Base-by-base conservation (phyloP, 2,113 vertebrate genomes). In the Chloropsis hardwickii region DNA sequence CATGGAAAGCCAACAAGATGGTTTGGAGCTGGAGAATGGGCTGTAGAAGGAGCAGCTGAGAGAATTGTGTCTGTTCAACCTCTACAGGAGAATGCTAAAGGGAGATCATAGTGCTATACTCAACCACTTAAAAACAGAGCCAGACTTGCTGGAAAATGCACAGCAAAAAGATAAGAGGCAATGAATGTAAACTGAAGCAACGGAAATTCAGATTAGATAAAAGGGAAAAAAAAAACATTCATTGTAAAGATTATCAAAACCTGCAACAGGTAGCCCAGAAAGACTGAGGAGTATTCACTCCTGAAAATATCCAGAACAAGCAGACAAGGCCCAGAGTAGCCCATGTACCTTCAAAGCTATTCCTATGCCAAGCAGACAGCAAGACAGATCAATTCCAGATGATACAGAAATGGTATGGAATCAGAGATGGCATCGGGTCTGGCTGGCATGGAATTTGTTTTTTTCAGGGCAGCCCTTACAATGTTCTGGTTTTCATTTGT, bases 321-420 rank as follows among this genome's bases (percentile, higher is more conserved):
- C 2, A 18, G 39, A 48, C 39, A 76, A 70, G 35, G 48, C 29
- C 35, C 61, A 66, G 51, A 76, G 27, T 10, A 92, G 14, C 15
- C 8, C 14, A 13, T 0, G 0, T 23, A 33, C 28, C 16, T 84
- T 61, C 66, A 66, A 62, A 86, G 44, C 4, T 3, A 1, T 6
- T 7, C 37, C 18, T 33, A 17, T 28, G 53, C 19, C 8, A 21
- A 45, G 40, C 23, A 76, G 35, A 17, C 16, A 88, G 28, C 6
- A 65, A 42, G 10, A 62, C 7, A 58, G 4, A 73, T 12, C 29
- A 83, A 10, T 61, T 81, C 70, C 33, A 69, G 57, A 72, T 27
- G 17, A 29, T 22, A 85, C 20, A 71, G 47, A 73, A 73, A 70
- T 8, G 3, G 14, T 24, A 60, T 11, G 28, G 29, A 74, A 21